Base-by-base conservation (phyloP, 1,140 invertebrate genomes). In the Rhagoletis zephyria region DNA sequence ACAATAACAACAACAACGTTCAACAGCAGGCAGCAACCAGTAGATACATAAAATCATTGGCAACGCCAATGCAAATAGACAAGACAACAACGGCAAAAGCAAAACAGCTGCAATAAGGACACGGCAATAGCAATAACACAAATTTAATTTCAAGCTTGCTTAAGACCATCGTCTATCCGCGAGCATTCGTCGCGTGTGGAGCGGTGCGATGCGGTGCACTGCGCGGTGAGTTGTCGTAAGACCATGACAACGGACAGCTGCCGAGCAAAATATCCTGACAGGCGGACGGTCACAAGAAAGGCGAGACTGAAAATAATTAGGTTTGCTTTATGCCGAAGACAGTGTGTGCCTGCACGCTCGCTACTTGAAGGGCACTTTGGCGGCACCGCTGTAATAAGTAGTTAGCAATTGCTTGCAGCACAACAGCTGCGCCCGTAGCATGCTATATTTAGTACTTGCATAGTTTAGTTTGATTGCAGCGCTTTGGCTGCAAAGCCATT, bases 101-200 rank as follows among this genome's bases (percentile, higher is more conserved):
- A 30, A 48, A 3, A 7, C 74, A 81, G 48, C 74, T 56, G 48
- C n/a, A 81, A 19, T n/a, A 51, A 30, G 30, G 48, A 56, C n/a
- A 56, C 48, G 14, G 74, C n/a, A 56, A 30, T 16, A 42, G 74
- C 42, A 81, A 81, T 81, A 81, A 10, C 48, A 10, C 74, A 81
- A 81, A 81, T 30, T 81, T 81, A 81, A 81, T 81, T 81, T 81
- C 74, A 81, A 81, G 51, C 74, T 81, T 81, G 19, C 74, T 81
- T 81, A 81, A 81, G 74, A 81, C 48, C 74, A 9, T 19, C 51
- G 12, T 12, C n/a, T 16, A 6, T n/a, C 45, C 9, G 74, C 56
- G 30, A 30, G 5, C 74, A 56, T 81, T 14, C 45, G n/a, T 30
- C 30, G 30, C 30, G 30, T 30, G 30, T 30, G 30, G 30, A 0